Conservation (phyloP, 2,113 vertebrate species). For the Edolisoma coerulescens region DNA sequence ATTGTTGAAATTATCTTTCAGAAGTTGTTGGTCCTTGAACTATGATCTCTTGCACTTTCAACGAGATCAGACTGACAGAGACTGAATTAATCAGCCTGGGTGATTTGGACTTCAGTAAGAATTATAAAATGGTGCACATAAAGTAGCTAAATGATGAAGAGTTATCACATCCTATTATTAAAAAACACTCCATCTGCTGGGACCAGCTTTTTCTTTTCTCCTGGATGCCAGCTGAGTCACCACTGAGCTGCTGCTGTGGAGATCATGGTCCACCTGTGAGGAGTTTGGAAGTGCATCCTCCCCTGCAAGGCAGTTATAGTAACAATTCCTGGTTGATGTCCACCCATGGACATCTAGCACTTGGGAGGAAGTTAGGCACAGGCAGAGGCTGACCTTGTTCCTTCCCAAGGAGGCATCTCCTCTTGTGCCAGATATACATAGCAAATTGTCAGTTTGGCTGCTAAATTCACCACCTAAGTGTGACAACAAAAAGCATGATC, state of each 20-base stretch:
- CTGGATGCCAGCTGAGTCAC: neutral
- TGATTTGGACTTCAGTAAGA: neutral
- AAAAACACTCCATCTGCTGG: neutral
- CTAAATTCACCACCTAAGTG: neutral
- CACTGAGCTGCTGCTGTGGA: neutral
- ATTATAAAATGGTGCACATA: neutral
- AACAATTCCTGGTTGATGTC: neutral
- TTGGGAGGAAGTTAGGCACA: neutral
- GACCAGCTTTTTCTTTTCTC: neutral
- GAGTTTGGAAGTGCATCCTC: neutral
- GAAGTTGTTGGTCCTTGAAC: neutral
- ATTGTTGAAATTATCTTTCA: neutral
- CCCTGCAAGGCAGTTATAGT: neutral
- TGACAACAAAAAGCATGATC: neutral
- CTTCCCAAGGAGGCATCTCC: neutral
- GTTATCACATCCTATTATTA: neutral
- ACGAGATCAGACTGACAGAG: neutral
- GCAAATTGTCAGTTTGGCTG: neutral
- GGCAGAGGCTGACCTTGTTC: neutral
- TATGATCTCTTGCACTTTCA: neutral
- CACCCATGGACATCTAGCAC: neutral
- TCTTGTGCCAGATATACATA: neutral
- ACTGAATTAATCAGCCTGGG: neutral
- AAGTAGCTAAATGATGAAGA: neutral
- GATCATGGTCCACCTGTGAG: neutral